phyloP scores from a whole-genome alignment of 1,140 invertebrate species.

The Cotesia glomerata region DNA sequence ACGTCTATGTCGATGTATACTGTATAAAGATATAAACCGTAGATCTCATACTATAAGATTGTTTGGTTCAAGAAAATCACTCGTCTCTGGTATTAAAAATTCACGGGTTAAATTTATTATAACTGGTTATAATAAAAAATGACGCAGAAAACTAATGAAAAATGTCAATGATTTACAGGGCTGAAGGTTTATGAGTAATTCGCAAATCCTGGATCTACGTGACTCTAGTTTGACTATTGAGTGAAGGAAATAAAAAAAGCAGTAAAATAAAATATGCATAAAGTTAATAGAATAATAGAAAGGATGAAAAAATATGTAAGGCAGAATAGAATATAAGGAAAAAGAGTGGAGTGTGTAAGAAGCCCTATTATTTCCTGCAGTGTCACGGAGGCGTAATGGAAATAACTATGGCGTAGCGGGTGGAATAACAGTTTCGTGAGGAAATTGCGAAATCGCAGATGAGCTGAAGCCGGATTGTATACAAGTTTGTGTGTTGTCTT shows the following conservation, averaged over 20 bases:
- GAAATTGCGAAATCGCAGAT: conserved; percentile 29
- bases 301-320: not conserved
- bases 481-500: not conserved
- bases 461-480: conserved; percentile 18
- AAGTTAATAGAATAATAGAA: not conserved
- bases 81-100: too few species aligned
- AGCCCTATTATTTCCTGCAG: conserved; percentile 13
- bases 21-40: too few species aligned
- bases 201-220: not conserved
- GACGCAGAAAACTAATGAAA: not conserved
- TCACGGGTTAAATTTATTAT: too few species aligned
- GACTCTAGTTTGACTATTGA: conserved; percentile 3
- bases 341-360: conserved; percentile 3
- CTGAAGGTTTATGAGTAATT: conserved; percentile 7
- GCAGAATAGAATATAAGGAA: not conserved
- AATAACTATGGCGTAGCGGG: conserved; percentile 26
- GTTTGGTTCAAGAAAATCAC: too few species aligned
- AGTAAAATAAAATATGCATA: not conserved
- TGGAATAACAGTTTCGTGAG: conserved; percentile 32
- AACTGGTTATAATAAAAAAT: too few species aligned
- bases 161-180: conserved; percentile 1
- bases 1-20: too few species aligned
- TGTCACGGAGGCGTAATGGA: conserved; percentile 24
- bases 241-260: not conserved
- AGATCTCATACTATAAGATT: too few species aligned